Base-by-base conservation (phyloP, 2,797 vertebrate genomes). In the Dendrocincla tyrannina region DNA sequence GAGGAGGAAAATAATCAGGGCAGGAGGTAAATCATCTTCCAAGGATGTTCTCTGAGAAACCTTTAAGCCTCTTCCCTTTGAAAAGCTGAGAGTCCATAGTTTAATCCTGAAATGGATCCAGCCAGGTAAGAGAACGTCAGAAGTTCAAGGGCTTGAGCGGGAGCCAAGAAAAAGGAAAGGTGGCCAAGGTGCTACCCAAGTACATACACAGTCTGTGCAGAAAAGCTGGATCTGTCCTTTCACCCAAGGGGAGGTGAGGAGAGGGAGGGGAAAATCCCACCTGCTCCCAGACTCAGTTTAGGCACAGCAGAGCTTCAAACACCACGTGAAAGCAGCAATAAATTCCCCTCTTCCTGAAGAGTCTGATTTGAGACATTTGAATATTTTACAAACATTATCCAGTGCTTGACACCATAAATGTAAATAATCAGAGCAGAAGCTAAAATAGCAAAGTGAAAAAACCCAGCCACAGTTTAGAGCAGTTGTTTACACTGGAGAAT, bases 111-210 rank as follows among this genome's bases (percentile, higher is more conserved):
- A 89, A 80, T n/a, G 44, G 46, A 78, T 83, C 89, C 91, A 91
- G 56, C 63, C 47, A 87, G 46, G 75, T 27, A 72, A 74, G 89
- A 87, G 11, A 68, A 30, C n/a, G 28, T 91, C 64, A 68, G 56
- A 83, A 93, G 84, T 92, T 96, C 92, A 95, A 95, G 93, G 90
- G 58, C 64, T 89, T 95, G 96, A 95, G 91, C 39, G 47, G 58
- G 47, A 82, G 94, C 90, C 95, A 95, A 95, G 77, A 33, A 82
- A 88, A 88, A 76, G 58, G 35, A 63, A 86, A 86, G 58, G 25
- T 64, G 88, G 84, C 77, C 83, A 93, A 86, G 66, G 83, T 84
- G 46, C 24, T 42, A 32, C 9, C 33, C 16, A 37, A 80, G 39
- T 5, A 22, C 59, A 24, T 11, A 33, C n/a, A 66, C 37, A 35